Evolutionary conservation across 1,140 invertebrate species (phyloP).

Genomic region (Neodiprion virginianus): DNA sequence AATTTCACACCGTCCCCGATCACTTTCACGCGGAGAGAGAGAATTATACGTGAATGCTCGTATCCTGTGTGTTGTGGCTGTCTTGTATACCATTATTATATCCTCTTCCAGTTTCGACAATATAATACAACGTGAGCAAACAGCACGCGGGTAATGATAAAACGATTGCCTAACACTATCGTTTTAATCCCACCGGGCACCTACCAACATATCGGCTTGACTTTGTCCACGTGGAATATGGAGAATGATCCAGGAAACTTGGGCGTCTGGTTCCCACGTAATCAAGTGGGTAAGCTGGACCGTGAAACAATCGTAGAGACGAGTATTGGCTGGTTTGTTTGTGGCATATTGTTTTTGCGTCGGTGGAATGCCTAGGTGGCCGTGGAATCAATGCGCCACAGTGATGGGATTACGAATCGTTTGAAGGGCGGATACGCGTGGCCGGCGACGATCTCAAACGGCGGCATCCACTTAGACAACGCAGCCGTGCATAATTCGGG

Average conservation of each 20-base stretch:
- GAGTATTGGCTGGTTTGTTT: too few species aligned
- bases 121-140: too few species aligned
- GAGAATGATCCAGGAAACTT: not conserved
- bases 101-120: too few species aligned
- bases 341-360: not conserved
- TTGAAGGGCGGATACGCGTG: not conserved
- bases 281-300: not conserved
- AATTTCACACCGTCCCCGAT: too few species aligned
- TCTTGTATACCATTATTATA: too few species aligned
- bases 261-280: constrained; percentile 3
- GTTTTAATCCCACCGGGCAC: too few species aligned
- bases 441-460: not conserved
- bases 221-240: not conserved
- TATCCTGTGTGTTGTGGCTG: too few species aligned
- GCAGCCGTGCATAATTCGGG: constrained; percentile 6
- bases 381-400: not conserved
- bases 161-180: too few species aligned
- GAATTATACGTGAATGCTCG: too few species aligned
- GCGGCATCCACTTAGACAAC: constrained; percentile 1
- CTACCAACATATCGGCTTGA: too few species aligned
- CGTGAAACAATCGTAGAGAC: not conserved
- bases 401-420: not conserved
- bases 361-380: not conserved
- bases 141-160: too few species aligned
- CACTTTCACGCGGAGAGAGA: too few species aligned